These are phyloP conservation scores for Patiria pectinifera DNA, from an alignment of 53 echinoderm and acorn worm genomes.

Conservation along the genomic window DNA sequence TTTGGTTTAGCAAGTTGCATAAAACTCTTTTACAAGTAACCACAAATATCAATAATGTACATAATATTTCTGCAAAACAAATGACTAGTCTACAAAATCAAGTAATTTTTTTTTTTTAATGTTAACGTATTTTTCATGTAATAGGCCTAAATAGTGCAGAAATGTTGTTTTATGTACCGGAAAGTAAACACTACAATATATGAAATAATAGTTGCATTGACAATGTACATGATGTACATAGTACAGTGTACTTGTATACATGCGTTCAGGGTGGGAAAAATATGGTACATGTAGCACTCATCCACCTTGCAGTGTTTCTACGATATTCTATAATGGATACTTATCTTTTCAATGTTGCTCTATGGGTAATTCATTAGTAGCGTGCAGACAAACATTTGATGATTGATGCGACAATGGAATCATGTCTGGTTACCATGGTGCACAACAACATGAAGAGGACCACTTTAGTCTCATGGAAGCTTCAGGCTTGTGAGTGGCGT, in stretches of 20 bases:
- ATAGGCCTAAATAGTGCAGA: too few species aligned
- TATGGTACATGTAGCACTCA: neutral
- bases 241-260: neutral
- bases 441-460: neutral
- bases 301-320: neutral
- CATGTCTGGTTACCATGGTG: neutral
- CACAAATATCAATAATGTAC: too few species aligned
- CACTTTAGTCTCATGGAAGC: neutral
- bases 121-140: too few species aligned
- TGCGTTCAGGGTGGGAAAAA: too few species aligned
- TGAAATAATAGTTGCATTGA: too few species aligned
- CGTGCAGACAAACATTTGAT: neutral
- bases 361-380: neutral
- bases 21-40: too few species aligned
- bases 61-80: too few species aligned
- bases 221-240: neutral
- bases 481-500: neutral
- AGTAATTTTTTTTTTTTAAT: too few species aligned
- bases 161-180: too few species aligned
- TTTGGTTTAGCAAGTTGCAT: too few species aligned
- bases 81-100: too few species aligned
- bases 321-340: neutral
- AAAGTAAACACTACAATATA: too few species aligned
- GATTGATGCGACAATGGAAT: neutral
- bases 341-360: neutral